Base-by-base conservation (phyloP, 1,140 invertebrate species). In the Spodoptera litura region DNA sequence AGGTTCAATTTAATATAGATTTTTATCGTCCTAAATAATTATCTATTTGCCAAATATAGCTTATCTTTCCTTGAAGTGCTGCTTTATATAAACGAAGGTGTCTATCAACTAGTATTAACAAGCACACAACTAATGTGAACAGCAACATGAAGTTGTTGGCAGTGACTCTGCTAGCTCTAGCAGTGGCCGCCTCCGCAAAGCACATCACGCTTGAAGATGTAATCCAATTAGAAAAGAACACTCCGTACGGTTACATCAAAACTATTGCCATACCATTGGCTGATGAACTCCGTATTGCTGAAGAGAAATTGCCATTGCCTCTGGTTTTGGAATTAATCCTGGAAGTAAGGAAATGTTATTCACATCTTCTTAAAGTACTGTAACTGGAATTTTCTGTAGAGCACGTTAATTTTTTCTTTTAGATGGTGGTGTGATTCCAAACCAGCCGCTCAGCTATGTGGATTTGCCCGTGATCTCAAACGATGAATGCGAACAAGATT, bases 251-350 rank as follows among this genome's bases (percentile, higher is more conserved):
- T 44, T 44, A 44, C 9, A 44, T 44, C 38, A 44, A 8, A 6
- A 44, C 3, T 0, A 8, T 44, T 2, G 9, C 6, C 56, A 78
- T 84, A 27, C 84, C 85, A 4, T 35, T 58, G 8, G 82, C 81
- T 3, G 74, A 84, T 27, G 59, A 59, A 25, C 78, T 85, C n/a
- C 73, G 51, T 3, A 25, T 64, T 76, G 82, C 81, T 20, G 87
- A 86, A 15, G 11, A 49, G 38, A 56, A 8, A 1, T 20, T 56
- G 55, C 15, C 8, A 25, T 56, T 9, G 55, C 55, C 9, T 56
- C 55, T 10, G 55, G 55, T 25, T 56, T 25, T 15, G 55, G 55
- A 56, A 44, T 6, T 3, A 25, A 56, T 9, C 55, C 55, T 44
- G 4, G 4, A 44, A 6, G 55, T 56, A 56, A 56, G 20, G 9